These are phyloP conservation scores for Drosophila greeni DNA, from an alignment of 2,888 invertebrate species.

Conservation along the genomic window DNA sequence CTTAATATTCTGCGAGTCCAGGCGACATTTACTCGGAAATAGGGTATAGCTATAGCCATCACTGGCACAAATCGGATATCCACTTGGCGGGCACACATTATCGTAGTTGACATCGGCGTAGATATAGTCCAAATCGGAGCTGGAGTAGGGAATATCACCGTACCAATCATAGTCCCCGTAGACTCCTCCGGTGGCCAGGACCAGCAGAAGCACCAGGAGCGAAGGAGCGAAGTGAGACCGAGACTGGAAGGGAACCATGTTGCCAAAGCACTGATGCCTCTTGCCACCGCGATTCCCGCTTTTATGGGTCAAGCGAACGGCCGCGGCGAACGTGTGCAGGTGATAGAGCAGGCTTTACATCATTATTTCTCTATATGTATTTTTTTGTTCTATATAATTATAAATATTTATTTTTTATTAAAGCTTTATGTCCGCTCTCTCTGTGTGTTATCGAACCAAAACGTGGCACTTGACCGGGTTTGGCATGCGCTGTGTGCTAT, in stretches of 20 bases:
- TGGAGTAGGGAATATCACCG: constrained; percentile 21
- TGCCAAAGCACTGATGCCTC: constrained; percentile 35
- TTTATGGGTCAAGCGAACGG: constrained; percentile 34
- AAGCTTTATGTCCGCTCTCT: neutral
- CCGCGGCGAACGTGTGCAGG: constrained; percentile 22
- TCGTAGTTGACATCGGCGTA: constrained; percentile 25
- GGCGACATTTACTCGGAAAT: constrained; percentile 34
- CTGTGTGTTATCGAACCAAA: constrained; percentile 18
- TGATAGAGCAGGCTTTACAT: constrained; percentile 34
- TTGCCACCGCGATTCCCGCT: constrained; percentile 14
- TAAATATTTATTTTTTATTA: neutral
- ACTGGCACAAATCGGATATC: constrained; percentile 27
- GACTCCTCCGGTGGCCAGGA: neutral
- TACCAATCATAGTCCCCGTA: constrained; percentile 33
- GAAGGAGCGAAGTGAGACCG: neutral
- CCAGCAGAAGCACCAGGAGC: constrained; percentile 3
- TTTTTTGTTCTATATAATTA: constrained; percentile 2
- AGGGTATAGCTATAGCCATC: constrained; percentile 21
- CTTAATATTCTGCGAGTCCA: constrained; percentile 33
- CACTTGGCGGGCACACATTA: constrained; percentile 16
- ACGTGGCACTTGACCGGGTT: constrained; percentile 18
- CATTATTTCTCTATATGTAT: neutral
- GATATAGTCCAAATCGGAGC: constrained; percentile 25
- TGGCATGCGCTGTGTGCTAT: constrained; percentile 9
- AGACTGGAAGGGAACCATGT: constrained; percentile 25